phyloP scores from a whole-genome alignment of 2,113 vertebrate genomes.

The Psittacara wagleri region DNA sequence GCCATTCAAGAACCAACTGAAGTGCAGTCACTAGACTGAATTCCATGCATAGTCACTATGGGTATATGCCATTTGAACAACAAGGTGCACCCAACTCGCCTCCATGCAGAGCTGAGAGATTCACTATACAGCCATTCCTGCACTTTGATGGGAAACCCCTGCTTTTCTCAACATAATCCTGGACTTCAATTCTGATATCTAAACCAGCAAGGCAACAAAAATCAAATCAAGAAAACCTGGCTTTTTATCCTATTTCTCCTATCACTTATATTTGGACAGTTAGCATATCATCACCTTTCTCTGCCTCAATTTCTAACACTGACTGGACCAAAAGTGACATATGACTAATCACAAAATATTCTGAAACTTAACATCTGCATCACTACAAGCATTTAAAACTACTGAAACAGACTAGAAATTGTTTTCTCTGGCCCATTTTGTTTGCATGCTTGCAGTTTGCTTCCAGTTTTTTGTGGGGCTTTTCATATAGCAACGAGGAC shows the following conservation, averaged over 20 bases:
- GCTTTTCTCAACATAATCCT: not conserved
- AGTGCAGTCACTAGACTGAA: not conserved
- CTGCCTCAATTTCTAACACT: not conserved
- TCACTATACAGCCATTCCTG: not conserved
- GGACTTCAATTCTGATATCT: not conserved
- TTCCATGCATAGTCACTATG: not conserved
- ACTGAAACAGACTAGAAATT: not conserved
- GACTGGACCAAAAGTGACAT: not conserved
- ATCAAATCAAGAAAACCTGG: not conserved
- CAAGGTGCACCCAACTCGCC: not conserved
- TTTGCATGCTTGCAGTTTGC: not conserved
- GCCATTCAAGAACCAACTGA: not conserved
- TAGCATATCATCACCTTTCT: not conserved
- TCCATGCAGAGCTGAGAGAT: not conserved
- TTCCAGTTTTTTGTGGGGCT: not conserved
- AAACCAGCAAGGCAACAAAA: not conserved
- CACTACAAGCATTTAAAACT: not conserved
- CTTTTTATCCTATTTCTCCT: not conserved
- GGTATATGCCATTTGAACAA: not conserved
- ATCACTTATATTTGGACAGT: not conserved
- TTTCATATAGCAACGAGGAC: not conserved
- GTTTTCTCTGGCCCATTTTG: not conserved
- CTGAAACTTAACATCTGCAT: not conserved
- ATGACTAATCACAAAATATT: not conserved
- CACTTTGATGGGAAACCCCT: not conserved